Conservation (phyloP, 1,140 invertebrate species). For the Trachelipus rathkii region DNA sequence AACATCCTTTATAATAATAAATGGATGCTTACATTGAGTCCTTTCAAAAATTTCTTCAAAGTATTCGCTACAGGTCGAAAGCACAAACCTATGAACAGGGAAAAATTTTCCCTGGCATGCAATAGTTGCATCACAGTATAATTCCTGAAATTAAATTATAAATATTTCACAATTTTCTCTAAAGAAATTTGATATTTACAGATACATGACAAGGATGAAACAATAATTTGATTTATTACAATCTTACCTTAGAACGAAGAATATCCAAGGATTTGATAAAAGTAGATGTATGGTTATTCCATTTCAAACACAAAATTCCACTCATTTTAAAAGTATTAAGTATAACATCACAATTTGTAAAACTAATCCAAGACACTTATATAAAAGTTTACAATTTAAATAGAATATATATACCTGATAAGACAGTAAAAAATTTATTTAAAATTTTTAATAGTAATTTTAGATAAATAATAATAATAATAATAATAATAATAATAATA, state of each 20-base stretch:
- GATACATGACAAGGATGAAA: not conserved
- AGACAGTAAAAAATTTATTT: too few relatives aligned
- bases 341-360: too few relatives aligned
- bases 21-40: constrained; percentile 28
- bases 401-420: too few relatives aligned
- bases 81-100: constrained; percentile 27
- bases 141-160: constrained; percentile 19
- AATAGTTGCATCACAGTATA: constrained; percentile 28
- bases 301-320: not conserved
- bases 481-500: too few relatives aligned
- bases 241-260: constrained; percentile 3
- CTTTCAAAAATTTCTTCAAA: constrained; percentile 26
- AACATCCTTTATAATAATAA: constrained; percentile 23
- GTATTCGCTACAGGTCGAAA: constrained; percentile 27
- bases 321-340: not conserved
- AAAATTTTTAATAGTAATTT: too few relatives aligned
- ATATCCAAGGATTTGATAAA: not conserved
- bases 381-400: too few relatives aligned
- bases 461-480: too few relatives aligned
- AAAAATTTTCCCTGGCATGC: constrained; percentile 27
- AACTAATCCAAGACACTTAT: too few relatives aligned
- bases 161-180: not conserved
- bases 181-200: not conserved
- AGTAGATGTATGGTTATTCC: constrained; percentile 4
- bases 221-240: not conserved